Conservation (phyloP, 92 coral and sea anemone genomes). For the Palythoa grandis region DNA sequence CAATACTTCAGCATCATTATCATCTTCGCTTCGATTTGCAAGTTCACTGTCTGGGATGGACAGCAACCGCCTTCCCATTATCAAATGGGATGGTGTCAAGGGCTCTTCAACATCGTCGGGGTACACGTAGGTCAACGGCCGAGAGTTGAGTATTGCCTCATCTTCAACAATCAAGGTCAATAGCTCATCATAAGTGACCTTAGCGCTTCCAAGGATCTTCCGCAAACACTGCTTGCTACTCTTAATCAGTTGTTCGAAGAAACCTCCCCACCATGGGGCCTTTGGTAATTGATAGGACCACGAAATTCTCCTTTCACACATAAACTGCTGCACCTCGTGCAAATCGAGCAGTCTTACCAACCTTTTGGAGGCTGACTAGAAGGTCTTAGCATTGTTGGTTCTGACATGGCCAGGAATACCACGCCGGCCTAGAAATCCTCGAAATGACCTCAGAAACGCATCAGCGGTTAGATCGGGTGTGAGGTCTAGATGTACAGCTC, state of each 20-base stretch:
- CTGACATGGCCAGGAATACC: conserved; percentile 17
- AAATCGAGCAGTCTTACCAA: too few relatives aligned
- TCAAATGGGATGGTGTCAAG: conserved; percentile 33
- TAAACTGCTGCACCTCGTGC: conserved; percentile 13
- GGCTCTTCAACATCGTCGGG: conserved; percentile 32
- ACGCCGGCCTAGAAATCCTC: conserved; percentile 31
- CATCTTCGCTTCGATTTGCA: background rate
- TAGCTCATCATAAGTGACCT: conserved; percentile 23
- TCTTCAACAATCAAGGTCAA: conserved; percentile 27
- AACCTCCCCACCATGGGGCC: too few relatives aligned
- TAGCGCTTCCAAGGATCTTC: conserved; percentile 42
- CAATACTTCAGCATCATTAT: background rate
- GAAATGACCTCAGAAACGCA: conserved; percentile 32
- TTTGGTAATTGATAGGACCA: too few relatives aligned
- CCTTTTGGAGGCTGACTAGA: too few relatives aligned
- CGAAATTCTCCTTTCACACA: too few relatives aligned
- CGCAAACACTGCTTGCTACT: conserved; percentile 16
- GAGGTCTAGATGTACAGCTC: conserved; percentile 1
- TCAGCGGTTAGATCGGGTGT: conserved; percentile 1
- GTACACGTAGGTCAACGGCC: conserved; percentile 39
- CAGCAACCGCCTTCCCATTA: background rate
- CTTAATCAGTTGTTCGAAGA: conserved; percentile 19
- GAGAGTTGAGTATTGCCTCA: conserved; percentile 41
- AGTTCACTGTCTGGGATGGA: background rate
- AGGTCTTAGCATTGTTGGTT: conserved; percentile 17